Base-by-base conservation (phyloP, 2,797 vertebrate species). In the Chloroceryle amazona region DNA sequence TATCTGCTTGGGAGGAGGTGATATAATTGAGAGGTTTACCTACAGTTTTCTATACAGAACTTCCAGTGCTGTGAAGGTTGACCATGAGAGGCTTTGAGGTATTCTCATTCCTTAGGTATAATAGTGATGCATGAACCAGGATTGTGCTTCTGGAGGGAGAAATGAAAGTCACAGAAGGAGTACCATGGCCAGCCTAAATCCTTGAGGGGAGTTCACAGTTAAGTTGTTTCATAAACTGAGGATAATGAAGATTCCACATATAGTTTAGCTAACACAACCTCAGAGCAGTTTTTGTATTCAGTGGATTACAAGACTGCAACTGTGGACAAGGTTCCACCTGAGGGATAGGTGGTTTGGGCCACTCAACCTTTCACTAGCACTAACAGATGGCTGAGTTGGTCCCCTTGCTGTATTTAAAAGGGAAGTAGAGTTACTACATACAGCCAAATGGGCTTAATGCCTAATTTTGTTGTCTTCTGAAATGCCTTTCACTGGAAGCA, bases 221-320 rank as follows among this genome's bases (percentile, higher is more conserved):
- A 79, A 79, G 4, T 46, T 84, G 15, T 31, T 11, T 89, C 2
- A 1, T 47, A 60, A 70, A 63, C 60, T 52, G 11, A 35, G 2
- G 4, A 2, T 42, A 35, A 49, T 29, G 31, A 3, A 7, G 11
- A 55, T 2, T 28, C 10, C 20, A 2, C 6, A 8, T 46, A 13
- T 6, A 58, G 1, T 55, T 35, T 51, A 26, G 8, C 21, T 58
- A 58, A 14, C 8, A 26, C 11, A 55, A 51, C 3, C 21, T 83
- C 31, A 60, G 10, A 71, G 25, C 2, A 57, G 22, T 52, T 81
- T 21, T 73, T 76, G 4, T 74, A 70, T 67, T 70, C 33, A 39
- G 18, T 52, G 16, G 19, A 62, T 81, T 46, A 74, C 52, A 57
- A 66, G 9, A 66, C 33, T 75, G 19, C 10, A 54, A 17, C 19